Evolutionary conservation across 23 tunicate species (phyloP), one percentile per base, ranked within the genome.

Genomic region (Pegea sp.): DNA sequence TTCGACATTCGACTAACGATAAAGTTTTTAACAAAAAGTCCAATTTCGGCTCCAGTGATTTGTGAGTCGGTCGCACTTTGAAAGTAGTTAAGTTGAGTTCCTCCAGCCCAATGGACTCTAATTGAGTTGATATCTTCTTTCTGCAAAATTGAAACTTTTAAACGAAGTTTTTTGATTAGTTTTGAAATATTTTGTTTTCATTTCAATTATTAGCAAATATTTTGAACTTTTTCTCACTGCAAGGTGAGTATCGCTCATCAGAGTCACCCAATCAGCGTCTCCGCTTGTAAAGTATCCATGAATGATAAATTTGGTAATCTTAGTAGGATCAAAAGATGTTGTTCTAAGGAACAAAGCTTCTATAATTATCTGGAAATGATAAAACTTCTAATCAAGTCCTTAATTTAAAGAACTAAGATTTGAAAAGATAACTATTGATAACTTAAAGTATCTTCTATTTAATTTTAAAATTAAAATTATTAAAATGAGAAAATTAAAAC

Each of bases 41-140:
- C 98, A 21, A 66, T 31, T 38, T 64, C 78, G 2, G 90, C 98
- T 5, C 81, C 98, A 6, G 67, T 81, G 1, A 89, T 61, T 52
- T 89, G 88, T 4, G 71, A 69, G 31, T 89, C 74, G 31, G 58
- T 57, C 13, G 81, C 90, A 55, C 65, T 58, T 20, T 54, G 63
- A 0, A 67, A 67, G 53, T 89, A 89, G 25, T 77, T 56, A 5
- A 78, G 22, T 0, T 69, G 62, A 5, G 90, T 71, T 4, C 77
- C 98, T 27, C 79, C 98, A 7, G 43, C 28, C 98, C 98, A 89
- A 43, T 63, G 63, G 2, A 77, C 91, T 22, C 98, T 62, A 30
- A 89, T 64, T 8, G 73, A 72, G 63, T 89, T 89, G 33, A 52
- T 43, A 49, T 76, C 67, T 55, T 67, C 75, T 4, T 46, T 53